phyloP scores from a whole-genome alignment of 2,888 invertebrate genomes.

The Lasiommata megera region DNA sequence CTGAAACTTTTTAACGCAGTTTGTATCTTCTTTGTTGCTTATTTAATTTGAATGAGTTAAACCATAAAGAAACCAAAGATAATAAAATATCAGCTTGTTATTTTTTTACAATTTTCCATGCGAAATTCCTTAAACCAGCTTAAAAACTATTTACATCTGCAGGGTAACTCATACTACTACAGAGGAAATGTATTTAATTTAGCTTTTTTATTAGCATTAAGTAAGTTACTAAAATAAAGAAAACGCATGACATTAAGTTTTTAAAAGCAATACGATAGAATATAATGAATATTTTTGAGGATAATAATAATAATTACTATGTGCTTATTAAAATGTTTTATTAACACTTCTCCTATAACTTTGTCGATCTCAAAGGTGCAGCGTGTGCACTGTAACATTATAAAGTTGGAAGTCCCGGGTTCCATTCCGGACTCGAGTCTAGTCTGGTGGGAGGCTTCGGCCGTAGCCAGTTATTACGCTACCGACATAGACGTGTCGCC shows the following conservation, averaged over 20 bases:
- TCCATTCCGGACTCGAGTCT: no score
- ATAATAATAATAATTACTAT: slow-evolving; percentile 53
- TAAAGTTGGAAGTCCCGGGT: no score
- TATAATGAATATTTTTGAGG: slow-evolving; percentile 36
- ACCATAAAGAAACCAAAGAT: background rate
- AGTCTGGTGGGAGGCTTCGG: no score
- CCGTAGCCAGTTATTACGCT: no score
- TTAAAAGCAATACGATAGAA: slow-evolving; percentile 46
- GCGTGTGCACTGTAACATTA: no score
- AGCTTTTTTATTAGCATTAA: background rate
- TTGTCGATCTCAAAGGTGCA: no score
- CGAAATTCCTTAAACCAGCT: background rate
- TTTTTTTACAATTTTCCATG: background rate
- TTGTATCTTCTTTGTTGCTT: no score
- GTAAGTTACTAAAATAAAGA: slow-evolving; percentile 17
- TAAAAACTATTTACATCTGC: slow-evolving; percentile 10
- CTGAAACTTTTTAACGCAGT: no score
- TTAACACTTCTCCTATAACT: slow-evolving; percentile 33
- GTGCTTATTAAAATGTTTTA: slow-evolving; percentile 60
- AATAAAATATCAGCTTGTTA: background rate
- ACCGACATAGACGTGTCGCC: no score
- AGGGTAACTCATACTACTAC: slow-evolving; percentile 12
- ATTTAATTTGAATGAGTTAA: background rate
- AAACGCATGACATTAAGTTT: slow-evolving; percentile 37
- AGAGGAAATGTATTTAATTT: slow-evolving; percentile 16